Percentiles rank a stretch among this genome's conserved stretches.
These are phyloP conservation scores for Dolichopus griseipennis DNA, from an alignment of 2,888 invertebrate genomes.

Conservation along the genomic window DNA sequence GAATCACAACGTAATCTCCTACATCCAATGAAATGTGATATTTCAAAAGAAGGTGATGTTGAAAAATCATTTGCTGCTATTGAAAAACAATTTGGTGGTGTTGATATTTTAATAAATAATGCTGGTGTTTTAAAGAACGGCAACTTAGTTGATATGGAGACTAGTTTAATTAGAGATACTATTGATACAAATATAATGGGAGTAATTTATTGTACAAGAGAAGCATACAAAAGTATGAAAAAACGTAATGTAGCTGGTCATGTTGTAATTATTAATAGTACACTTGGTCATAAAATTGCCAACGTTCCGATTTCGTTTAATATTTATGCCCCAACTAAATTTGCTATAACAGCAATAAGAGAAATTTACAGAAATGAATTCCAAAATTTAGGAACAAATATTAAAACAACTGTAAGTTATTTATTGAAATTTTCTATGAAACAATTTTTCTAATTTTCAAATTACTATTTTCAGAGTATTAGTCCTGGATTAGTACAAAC, in stretches of 20 bases:
- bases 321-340: constrained; percentile 36
- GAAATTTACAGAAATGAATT: constrained; percentile 33
- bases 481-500: constrained; percentile 16
- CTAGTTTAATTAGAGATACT: constrained; percentile 28
- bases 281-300: constrained; percentile 33
- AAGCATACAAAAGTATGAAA: constrained; percentile 46
- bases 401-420: constrained; percentile 28
- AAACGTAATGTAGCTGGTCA: constrained; percentile 44
- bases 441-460: too few relatives aligned
- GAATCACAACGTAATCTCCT: constrained; percentile 29
- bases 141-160: constrained; percentile 28
- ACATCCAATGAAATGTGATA: constrained; percentile 43
- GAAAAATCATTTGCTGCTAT: constrained; percentile 47
- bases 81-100: constrained; percentile 45
- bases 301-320: constrained; percentile 27
- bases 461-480: not conserved
- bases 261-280: constrained; percentile 44
- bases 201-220: constrained; percentile 43
- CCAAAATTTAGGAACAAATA: constrained; percentile 26
- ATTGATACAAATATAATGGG: constrained; percentile 47
- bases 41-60: constrained; percentile 47
- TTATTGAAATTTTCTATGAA: too few relatives aligned
- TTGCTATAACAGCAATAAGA: constrained; percentile 36
- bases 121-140: constrained; percentile 44
- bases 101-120: constrained; percentile 53